Conservation (phyloP, 2,113 vertebrate species). For the Marmota flaviventris region DNA sequence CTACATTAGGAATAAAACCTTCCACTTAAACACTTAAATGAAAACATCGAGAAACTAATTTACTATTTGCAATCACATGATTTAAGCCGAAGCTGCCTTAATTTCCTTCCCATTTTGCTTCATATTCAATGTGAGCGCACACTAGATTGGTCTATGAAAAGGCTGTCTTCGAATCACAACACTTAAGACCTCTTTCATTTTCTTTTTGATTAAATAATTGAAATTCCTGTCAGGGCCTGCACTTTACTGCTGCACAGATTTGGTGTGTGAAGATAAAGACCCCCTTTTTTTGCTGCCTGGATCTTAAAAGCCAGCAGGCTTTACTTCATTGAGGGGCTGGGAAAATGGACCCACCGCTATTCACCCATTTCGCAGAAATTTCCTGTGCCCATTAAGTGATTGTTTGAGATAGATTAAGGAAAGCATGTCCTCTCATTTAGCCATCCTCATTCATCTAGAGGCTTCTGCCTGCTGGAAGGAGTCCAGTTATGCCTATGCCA, state of each 20-base stretch:
- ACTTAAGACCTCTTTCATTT: conserved; percentile 99
- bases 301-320: conserved; percentile 91
- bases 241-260: conserved; percentile 95
- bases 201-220: conserved; percentile 99
- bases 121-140: conserved; percentile 97
- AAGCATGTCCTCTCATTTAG: conserved; percentile 90
- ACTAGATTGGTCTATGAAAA: conserved; percentile 99
- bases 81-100: conserved; percentile 98
- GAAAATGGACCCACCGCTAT: conserved; percentile 93
- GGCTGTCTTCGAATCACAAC: conserved; percentile 97
- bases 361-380: conserved; percentile 95
- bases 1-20: conserved; percentile 98
- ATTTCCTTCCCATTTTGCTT: conserved; percentile 98
- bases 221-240: conserved; percentile 99
- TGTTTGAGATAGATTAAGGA: conserved; percentile 95
- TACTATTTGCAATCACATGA: conserved; percentile 99
- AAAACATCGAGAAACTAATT: conserved; percentile 99
- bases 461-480: conserved; percentile 88
- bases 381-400: conserved; percentile 96
- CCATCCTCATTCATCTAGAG: conserved; percentile 86
- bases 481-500: conserved; percentile 87
- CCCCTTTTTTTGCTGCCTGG: conserved; percentile 76
- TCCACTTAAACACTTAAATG: conserved; percentile 99
- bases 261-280: conserved; percentile 90
- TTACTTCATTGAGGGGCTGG: conserved; percentile 91